A percentile compares a stretch with the other conserved stretches of the same genome.
phyloP scores from a whole-genome alignment of 2,888 invertebrate genomes.

The Plusia festucae region DNA sequence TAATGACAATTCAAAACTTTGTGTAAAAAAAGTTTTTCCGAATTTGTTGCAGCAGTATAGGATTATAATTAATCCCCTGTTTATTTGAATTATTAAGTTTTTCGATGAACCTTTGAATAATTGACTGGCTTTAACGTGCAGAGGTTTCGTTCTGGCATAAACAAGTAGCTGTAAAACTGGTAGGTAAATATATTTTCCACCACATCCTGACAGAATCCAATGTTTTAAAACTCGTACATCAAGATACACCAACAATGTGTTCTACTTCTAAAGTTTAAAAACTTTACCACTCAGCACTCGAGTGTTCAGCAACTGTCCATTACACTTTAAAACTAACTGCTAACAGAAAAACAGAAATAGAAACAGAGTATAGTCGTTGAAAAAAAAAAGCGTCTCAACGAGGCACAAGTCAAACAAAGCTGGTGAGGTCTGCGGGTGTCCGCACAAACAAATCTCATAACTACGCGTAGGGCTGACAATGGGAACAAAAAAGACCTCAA shows the following conservation, averaged over 20 bases:
- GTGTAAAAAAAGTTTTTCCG: no score
- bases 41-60: no score
- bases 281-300: constrained; percentile 34
- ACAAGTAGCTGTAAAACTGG: no score
- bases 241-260: constrained; percentile 16
- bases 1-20: no score
- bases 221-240: constrained; percentile 26
- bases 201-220: constrained; percentile 16
- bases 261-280: constrained; percentile 12
- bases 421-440: constrained; percentile 50
- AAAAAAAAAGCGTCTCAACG: constrained; percentile 50
- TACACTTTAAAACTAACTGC: constrained; percentile 31
- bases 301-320: constrained; percentile 19
- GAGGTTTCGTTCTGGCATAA: no score
- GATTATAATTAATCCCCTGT: no score
- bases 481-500: constrained; percentile 10
- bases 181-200: no score
- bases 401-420: constrained; percentile 59
- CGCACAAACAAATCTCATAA: constrained; percentile 61
- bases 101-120: no score
- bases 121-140: no score
- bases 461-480: constrained; percentile 44
- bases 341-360: constrained; percentile 37
- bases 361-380: constrained; percentile 20
- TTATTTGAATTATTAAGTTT: no score